Evolutionary conservation across 2,888 invertebrate genomes (phyloP).

Genomic region (Theretra japonica): DNA sequence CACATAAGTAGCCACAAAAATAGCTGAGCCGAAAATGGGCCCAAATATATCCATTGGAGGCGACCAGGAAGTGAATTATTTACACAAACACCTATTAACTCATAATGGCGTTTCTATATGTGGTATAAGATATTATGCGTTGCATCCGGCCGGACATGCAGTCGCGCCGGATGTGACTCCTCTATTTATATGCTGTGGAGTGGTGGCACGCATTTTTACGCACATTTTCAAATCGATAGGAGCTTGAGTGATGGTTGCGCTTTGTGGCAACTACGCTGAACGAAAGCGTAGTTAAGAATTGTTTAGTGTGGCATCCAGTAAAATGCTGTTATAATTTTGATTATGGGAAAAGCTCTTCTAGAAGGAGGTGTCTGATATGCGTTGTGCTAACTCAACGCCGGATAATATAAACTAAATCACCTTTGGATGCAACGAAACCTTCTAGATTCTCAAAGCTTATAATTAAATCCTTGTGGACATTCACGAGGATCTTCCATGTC

Average conservation of each 20-base stretch:
- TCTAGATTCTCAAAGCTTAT: background rate
- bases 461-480: too few species aligned
- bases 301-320: too few species aligned
- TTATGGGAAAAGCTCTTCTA: too few species aligned
- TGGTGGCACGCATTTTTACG: slow-evolving; percentile 19
- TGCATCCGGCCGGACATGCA: slow-evolving; percentile 17
- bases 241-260: background rate
- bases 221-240: background rate
- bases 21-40: background rate
- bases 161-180: background rate
- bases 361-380: too few species aligned
- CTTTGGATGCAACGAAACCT: background rate
- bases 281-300: background rate
- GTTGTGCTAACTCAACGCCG: too few species aligned
- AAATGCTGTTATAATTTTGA: too few species aligned
- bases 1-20: background rate
- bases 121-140: slow-evolving; percentile 10
- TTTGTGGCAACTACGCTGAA: background rate
- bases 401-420: background rate
- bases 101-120: slow-evolving; percentile 23
- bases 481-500: background rate
- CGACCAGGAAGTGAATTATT: slow-evolving; percentile 18
- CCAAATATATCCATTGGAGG: background rate
- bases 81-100: background rate
- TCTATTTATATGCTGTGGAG: slow-evolving; percentile 18